A percentile compares a stretch with the other conserved stretches of the same genome.
phyloP scores from a whole-genome alignment of 2,113 vertebrate genomes.

The Peromyscus leucopus region DNA sequence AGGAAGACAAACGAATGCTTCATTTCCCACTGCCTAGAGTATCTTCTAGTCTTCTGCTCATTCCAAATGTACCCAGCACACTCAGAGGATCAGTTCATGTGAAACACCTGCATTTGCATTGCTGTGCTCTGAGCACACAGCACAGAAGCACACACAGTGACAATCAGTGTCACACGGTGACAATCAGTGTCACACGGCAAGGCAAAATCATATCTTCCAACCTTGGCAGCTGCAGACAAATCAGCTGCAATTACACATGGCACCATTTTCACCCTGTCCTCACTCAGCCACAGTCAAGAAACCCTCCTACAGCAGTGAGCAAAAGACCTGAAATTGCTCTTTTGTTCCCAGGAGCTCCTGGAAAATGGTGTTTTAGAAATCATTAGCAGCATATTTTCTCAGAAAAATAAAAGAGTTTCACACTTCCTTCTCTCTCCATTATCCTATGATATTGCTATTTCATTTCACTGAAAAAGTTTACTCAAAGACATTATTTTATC shows the following conservation, averaged over 20 bases:
- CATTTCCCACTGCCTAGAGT: not conserved
- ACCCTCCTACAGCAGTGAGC: not conserved
- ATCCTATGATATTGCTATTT: constrained; percentile 36
- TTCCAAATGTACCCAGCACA: not conserved
- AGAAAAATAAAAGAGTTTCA: constrained; percentile 52
- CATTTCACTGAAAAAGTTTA: constrained; percentile 27
- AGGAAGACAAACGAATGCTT: not conserved
- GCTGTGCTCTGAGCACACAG: not conserved
- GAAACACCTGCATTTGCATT: fast-evolving
- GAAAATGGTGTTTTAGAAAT: constrained; percentile 22
- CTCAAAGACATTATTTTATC: constrained; percentile 33
- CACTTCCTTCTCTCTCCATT: constrained; percentile 3
- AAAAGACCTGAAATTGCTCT: not conserved
- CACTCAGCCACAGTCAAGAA: not conserved
- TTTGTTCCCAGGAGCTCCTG: not conserved
- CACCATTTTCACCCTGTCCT: not conserved
- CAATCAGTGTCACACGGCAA: not conserved
- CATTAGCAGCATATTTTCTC: constrained; percentile 60
- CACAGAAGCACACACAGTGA: too few species aligned
- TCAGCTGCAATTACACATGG: not conserved
- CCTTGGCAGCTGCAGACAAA: not conserved
- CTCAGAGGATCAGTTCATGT: fast-evolving
- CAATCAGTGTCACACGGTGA: not conserved
- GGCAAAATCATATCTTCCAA: not conserved
- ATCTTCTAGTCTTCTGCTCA: not conserved